phyloP scores from a whole-genome alignment of 2,113 vertebrate genomes.

The Ammospiza caudacuta region DNA sequence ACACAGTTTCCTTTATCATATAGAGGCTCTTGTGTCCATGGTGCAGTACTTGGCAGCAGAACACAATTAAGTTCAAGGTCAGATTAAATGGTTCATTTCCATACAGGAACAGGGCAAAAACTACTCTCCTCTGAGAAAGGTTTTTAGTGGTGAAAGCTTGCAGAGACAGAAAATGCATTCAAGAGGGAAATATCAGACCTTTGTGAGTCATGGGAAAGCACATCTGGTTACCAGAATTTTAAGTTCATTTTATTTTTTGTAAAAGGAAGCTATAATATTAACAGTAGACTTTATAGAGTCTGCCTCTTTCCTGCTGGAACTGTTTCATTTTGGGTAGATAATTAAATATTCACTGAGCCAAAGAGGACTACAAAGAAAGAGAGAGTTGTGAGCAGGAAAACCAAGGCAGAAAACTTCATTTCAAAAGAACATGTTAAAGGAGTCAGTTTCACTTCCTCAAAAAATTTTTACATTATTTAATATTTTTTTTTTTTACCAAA shows the following conservation, averaged over 20 bases:
- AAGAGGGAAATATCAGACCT: not conserved
- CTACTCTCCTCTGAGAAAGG: not conserved
- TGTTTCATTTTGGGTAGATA: not conserved
- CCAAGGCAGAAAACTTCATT: not conserved
- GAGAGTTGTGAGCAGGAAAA: not conserved
- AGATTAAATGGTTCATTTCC: not conserved
- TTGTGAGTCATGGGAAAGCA: not conserved
- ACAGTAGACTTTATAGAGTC: not conserved
- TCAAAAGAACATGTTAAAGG: not conserved
- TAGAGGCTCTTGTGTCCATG: not conserved
- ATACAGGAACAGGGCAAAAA: not conserved
- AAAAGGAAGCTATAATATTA: conserved; percentile 2
- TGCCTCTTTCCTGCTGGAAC: not conserved
- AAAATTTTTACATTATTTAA: not conserved
- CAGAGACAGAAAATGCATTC: not conserved
- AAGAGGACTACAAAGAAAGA: not conserved
- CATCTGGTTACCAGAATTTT: not conserved
- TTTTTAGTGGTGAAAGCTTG: not conserved
- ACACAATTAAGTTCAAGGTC: not conserved
- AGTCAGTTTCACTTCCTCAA: not conserved
- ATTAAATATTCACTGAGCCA: not conserved
- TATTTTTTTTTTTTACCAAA: not conserved
- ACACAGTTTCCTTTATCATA: not conserved
- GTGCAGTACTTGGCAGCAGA: not conserved
- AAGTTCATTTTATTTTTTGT: not conserved